phyloP scores from a whole-genome alignment of 2,888 invertebrate species.

The Sisyra nigra region DNA sequence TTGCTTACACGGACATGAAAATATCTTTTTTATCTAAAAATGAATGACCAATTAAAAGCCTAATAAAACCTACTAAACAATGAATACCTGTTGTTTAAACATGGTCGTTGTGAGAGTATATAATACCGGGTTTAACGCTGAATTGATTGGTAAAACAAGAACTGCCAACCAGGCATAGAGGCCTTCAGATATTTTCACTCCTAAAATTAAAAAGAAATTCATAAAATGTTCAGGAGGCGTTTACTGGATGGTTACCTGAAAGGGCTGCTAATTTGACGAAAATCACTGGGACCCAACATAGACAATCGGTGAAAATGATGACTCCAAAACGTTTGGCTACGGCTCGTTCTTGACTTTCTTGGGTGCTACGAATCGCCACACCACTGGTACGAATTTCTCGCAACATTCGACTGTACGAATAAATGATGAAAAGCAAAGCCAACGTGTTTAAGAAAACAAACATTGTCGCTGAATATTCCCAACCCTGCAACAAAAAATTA shows the following conservation, averaged over 20 bases:
- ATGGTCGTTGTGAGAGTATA: constrained; percentile 42
- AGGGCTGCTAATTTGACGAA: constrained; percentile 37
- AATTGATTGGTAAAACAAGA: constrained; percentile 41
- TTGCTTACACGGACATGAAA: constrained; percentile 1
- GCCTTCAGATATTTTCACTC: constrained; percentile 32
- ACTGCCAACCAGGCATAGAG: constrained; percentile 44
- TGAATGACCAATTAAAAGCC: neutral
- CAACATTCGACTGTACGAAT: constrained; percentile 39
- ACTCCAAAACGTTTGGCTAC: constrained; percentile 41
- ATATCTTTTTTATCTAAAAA: constrained; percentile 4
- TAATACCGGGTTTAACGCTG: constrained; percentile 42
- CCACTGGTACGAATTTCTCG: constrained; percentile 37
- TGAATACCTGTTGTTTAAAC: constrained; percentile 36
- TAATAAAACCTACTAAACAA: neutral
- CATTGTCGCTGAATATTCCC: constrained; percentile 40
- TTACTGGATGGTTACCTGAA: constrained; percentile 24
- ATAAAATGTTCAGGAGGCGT: neutral
- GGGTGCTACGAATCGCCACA: constrained; percentile 37
- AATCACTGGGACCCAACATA: constrained; percentile 44
- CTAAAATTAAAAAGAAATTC: constrained; percentile 20
- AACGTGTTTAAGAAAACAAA: constrained; percentile 37
- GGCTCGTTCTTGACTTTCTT: constrained; percentile 36
- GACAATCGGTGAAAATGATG: constrained; percentile 40
- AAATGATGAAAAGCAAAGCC: constrained; percentile 37
- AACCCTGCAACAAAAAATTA: constrained; percentile 30